Evolutionary conservation across 2,113 vertebrate species (phyloP).

Genomic region (Lophotis ruficrista): DNA sequence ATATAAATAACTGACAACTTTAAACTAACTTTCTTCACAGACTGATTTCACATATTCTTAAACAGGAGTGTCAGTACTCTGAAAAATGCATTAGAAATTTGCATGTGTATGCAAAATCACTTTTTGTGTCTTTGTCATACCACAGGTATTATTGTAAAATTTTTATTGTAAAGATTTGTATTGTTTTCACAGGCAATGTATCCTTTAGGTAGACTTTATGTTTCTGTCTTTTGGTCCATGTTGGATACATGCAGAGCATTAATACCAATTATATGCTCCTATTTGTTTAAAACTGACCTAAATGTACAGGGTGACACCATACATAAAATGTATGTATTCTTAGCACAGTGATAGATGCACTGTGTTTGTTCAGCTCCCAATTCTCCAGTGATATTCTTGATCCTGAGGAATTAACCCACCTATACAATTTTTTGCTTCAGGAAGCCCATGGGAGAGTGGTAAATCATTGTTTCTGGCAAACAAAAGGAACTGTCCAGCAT

Average conservation of each 20-base stretch:
- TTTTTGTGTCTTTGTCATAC: not conserved
- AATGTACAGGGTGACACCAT: not conserved
- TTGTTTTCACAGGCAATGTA: not conserved
- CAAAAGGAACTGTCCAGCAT: constrained; percentile 61
- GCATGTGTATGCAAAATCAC: not conserved
- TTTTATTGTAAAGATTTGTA: not conserved
- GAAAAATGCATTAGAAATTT: not conserved
- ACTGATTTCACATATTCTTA: not conserved
- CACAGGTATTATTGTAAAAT: not conserved
- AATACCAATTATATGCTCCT: accelerated
- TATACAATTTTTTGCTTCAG: not conserved
- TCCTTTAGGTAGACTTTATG: not conserved
- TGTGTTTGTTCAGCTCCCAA: not conserved
- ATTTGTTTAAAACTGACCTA: not conserved
- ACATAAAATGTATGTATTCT: not conserved
- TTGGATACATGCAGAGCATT: not conserved
- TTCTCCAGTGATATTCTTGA: not conserved
- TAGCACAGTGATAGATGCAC: not conserved
- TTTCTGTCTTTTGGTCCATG: not conserved
- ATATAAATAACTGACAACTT: not conserved
- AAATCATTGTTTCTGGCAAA: not conserved
- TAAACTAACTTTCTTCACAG: not conserved
- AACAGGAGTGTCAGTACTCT: not conserved
- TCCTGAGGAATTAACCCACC: not conserved
- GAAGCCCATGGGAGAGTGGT: not conserved